phyloP scores from a whole-genome alignment of 2,888 invertebrate genomes.

The Phortica okadai region DNA sequence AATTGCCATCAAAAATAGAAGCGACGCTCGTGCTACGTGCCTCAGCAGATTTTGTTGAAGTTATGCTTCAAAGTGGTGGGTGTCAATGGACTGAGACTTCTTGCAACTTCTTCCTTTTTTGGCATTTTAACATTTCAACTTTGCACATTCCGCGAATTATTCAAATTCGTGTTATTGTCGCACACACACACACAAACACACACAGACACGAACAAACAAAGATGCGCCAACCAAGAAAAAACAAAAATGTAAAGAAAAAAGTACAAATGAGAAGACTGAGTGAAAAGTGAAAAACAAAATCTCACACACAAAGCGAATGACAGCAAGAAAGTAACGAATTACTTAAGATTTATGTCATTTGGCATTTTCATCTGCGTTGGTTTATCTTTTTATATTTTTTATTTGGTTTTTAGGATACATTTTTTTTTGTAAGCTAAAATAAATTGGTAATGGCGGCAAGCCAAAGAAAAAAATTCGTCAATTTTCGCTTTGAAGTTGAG shows the following conservation, averaged over 20 bases:
- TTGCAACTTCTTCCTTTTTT: conserved; percentile 43
- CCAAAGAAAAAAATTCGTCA: no score
- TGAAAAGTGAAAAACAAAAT: conserved; percentile 46
- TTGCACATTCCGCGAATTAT: conserved; percentile 69
- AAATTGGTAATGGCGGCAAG: neutral
- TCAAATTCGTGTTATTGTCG: conserved; percentile 70
- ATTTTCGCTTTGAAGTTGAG: no score
- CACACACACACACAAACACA: conserved; percentile 9
- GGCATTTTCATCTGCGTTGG: conserved; percentile 26
- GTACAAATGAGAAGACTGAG: conserved; percentile 28
- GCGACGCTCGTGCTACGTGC: neutral
- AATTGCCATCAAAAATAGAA: neutral
- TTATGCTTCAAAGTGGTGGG: neutral
- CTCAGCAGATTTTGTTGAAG: neutral
- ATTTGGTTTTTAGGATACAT: neutral
- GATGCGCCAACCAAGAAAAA: conserved; percentile 23
- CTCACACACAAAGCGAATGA: neutral
- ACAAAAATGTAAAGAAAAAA: conserved; percentile 25
- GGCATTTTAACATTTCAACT: conserved; percentile 69
- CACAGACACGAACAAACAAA: neutral
- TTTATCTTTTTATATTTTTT: neutral
- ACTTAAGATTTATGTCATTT: conserved; percentile 60
- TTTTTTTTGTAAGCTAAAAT: neutral
- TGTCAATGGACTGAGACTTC: neutral
- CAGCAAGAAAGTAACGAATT: conserved; percentile 47